A percentile compares a stretch with the other conserved stretches of the same genome.
Evolutionary conservation across 2,888 invertebrate genomes (phyloP).

Genomic region (Caenorhabditis doughertyi): DNA sequence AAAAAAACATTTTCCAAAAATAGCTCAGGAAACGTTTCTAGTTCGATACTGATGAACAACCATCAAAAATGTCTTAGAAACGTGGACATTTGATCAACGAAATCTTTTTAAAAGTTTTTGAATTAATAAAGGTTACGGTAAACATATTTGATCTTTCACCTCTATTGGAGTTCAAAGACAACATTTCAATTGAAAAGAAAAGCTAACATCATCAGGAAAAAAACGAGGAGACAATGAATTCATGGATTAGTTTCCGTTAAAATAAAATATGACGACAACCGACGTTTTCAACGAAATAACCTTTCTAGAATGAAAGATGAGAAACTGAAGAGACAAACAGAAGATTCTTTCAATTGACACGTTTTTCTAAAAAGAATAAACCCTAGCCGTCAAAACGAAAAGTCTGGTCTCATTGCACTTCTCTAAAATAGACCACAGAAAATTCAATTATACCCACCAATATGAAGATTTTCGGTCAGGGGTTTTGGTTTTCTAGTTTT

Average conservation of each 20-base stretch:
- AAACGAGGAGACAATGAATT: conserved; percentile 5
- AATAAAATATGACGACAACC: conserved; percentile 17
- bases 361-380: no score
- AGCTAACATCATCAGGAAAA: conserved; percentile 13
- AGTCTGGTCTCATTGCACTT: not conserved
- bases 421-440: not conserved
- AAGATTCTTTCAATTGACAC: not conserved
- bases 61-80: no score
- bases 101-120: no score
- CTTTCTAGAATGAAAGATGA: not conserved
- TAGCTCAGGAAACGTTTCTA: no score
- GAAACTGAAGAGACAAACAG: not conserved
- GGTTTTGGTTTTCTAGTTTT: not conserved
- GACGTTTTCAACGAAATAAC: not conserved
- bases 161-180: conserved; percentile 17
- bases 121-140: no score
- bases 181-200: not conserved
- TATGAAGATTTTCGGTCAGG: conserved; percentile 7
- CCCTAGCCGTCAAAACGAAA: no score
- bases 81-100: no score
- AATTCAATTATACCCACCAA: conserved; percentile 15
- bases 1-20: no score
- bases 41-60: no score
- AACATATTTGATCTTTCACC: no score
- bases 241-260: conserved; percentile 34